Percentiles rank a stretch among this genome's conserved stretches.
Evolutionary conservation across 2,888 invertebrate species (phyloP).

Genomic region (Phortica magna): DNA sequence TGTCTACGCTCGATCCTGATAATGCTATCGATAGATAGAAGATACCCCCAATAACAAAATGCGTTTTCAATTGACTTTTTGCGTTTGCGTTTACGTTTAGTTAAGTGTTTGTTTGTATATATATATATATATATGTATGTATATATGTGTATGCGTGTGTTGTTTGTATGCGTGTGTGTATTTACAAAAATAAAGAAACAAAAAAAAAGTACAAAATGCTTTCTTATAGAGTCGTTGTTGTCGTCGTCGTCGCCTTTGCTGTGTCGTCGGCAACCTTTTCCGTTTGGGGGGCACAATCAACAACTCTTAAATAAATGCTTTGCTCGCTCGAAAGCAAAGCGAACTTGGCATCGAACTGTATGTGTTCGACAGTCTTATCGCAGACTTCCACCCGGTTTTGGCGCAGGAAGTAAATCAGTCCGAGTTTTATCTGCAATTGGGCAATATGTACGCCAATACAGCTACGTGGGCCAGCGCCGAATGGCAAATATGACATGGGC

Average conservation of each 20-base stretch:
- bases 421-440: conserved; percentile 72
- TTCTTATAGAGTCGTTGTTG: no score
- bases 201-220: not conserved
- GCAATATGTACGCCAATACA: conserved; percentile 75
- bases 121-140: not conserved
- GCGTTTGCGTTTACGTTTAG: not conserved
- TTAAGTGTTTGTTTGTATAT: not conserved
- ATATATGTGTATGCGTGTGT: not conserved
- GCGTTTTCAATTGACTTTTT: not conserved
- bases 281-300: conserved; percentile 54
- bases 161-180: not conserved
- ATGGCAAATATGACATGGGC: conserved; percentile 75
- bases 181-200: not conserved
- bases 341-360: conserved; percentile 70
- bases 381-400: conserved; percentile 72
- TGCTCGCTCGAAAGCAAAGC: conserved; percentile 68
- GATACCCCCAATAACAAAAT: not conserved
- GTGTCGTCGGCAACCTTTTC: not conserved
- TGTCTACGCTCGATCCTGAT: not conserved
- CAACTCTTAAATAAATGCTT: conserved; percentile 69
- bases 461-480: conserved; percentile 74
- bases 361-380: conserved; percentile 66
- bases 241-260: not conserved
- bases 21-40: not conserved
- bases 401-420: conserved; percentile 74